Conservation (phyloP, 2,888 invertebrate species). For the Heterodera filipjevi region DNA sequence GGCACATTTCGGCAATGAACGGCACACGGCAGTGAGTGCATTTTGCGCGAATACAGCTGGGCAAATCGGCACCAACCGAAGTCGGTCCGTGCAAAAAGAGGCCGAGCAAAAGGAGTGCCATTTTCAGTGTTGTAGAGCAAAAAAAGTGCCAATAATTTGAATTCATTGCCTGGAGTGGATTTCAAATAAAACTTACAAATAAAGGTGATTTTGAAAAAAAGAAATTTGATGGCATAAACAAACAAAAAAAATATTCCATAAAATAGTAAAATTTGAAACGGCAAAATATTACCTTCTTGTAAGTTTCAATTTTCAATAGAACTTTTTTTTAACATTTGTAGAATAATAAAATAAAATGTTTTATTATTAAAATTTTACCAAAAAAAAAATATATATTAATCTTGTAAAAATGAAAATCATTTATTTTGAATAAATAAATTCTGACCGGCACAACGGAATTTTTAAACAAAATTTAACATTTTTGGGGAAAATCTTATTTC, state of each 20-base stretch:
- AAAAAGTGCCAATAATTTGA: not conserved
- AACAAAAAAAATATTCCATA: not conserved
- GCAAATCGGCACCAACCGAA: conserved; percentile 46
- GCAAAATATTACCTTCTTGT: too few species aligned
- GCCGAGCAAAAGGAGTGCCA: not conserved
- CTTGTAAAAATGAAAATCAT: too few species aligned
- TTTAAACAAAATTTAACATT: too few species aligned
- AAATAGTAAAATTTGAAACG: too few species aligned
- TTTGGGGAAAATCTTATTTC: too few species aligned
- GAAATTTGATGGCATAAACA: not conserved
- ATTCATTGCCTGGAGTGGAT: not conserved
- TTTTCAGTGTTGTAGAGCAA: not conserved
- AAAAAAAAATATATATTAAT: too few species aligned
- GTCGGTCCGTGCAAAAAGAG: not conserved
- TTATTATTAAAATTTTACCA: too few species aligned
- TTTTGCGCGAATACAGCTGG: conserved; percentile 57
- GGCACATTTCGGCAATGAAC: conserved; percentile 53
- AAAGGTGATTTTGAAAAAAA: not conserved
- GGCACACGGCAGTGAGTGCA: conserved; percentile 60
- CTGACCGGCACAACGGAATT: too few species aligned
- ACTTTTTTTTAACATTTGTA: too few species aligned
- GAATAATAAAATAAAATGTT: too few species aligned
- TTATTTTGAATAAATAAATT: too few species aligned
- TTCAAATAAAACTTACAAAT: not conserved
- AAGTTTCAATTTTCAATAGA: too few species aligned